Conservation (phyloP, 2,797 vertebrate species). For the Ceyx erithaca region DNA sequence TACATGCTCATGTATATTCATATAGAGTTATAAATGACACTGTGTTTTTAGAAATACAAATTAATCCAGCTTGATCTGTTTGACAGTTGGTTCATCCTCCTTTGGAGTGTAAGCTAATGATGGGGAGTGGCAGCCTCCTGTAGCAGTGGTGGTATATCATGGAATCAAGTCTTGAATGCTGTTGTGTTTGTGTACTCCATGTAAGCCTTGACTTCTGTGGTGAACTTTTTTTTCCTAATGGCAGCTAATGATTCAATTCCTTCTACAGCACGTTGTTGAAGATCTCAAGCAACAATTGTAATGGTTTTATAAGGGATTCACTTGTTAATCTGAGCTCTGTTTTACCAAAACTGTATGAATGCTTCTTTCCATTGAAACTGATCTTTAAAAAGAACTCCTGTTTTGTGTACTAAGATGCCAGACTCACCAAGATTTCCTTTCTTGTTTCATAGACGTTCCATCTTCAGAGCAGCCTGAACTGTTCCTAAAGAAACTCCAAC, state of each 20-base stretch:
- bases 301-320: background rate
- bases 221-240: slow-evolving; percentile 41
- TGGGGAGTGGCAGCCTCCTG: background rate
- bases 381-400: slow-evolving; percentile 75
- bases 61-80: slow-evolving; percentile 26
- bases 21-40: background rate
- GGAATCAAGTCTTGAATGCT: background rate
- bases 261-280: background rate
- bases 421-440: slow-evolving; percentile 80
- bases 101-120: background rate
- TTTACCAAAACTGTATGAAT: slow-evolving; percentile 67
- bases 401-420: slow-evolving; percentile 77
- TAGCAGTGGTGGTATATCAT: background rate
- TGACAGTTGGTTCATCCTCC: slow-evolving; percentile 11
- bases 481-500: slow-evolving; percentile 99
- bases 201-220: slow-evolving; percentile 1
- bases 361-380: slow-evolving; percentile 72
- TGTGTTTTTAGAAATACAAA: slow-evolving; percentile 11
- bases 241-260: background rate
- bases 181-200: background rate
- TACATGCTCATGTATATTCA: background rate
- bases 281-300: background rate
- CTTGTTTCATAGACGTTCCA: slow-evolving; percentile 91
- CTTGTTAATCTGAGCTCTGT: slow-evolving; percentile 68
- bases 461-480: slow-evolving; percentile 98